A percentile compares a stretch with the other conserved stretches of the same genome.
Evolutionary conservation across 2,797 vertebrate genomes (phyloP).

Genomic region (Etheostoma perlongum): DNA sequence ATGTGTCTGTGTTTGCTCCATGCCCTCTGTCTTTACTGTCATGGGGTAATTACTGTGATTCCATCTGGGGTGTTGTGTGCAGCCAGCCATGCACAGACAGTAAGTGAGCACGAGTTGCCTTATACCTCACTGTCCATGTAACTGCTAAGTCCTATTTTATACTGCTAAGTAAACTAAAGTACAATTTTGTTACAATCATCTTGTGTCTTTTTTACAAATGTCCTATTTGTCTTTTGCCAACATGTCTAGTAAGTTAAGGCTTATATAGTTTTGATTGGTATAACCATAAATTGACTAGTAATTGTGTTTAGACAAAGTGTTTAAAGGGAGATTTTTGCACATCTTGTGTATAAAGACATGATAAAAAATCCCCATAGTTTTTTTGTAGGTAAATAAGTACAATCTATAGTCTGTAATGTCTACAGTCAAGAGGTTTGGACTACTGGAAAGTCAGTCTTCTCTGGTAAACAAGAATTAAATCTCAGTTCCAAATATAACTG

Average conservation of each 20-base stretch:
- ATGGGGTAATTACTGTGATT: slow-evolving; percentile 56
- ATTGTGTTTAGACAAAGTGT: background rate
- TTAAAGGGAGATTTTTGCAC: background rate
- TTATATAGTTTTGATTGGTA: background rate
- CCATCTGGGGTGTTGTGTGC: slow-evolving; percentile 45
- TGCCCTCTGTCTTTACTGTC: slow-evolving; percentile 25
- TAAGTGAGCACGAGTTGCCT: slow-evolving; percentile 10
- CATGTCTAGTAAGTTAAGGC: background rate
- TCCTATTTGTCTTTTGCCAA: background rate
- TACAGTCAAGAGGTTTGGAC: slow-evolving; percentile 5
- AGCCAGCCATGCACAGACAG: slow-evolving; percentile 42
- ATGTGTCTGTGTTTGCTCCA: slow-evolving; percentile 13
- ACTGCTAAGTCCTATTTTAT: slow-evolving; percentile 2
- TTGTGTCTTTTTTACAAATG: background rate
- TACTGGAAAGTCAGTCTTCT: slow-evolving; percentile 14
- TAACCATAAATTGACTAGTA: background rate
- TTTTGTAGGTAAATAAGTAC: background rate
- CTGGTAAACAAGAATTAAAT: slow-evolving; percentile 38
- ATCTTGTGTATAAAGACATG: background rate
- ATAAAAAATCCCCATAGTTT: background rate
- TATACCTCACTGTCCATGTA: slow-evolving; percentile 5
- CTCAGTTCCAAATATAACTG: slow-evolving; percentile 60
- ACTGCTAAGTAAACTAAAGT: background rate
- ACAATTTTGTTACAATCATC: background rate
- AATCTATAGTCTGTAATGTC: background rate